Evolutionary conservation across 1,140 invertebrate genomes (phyloP), one percentile per base, ranked within the genome.

Genomic region (Anastrepha ludens): DNA sequence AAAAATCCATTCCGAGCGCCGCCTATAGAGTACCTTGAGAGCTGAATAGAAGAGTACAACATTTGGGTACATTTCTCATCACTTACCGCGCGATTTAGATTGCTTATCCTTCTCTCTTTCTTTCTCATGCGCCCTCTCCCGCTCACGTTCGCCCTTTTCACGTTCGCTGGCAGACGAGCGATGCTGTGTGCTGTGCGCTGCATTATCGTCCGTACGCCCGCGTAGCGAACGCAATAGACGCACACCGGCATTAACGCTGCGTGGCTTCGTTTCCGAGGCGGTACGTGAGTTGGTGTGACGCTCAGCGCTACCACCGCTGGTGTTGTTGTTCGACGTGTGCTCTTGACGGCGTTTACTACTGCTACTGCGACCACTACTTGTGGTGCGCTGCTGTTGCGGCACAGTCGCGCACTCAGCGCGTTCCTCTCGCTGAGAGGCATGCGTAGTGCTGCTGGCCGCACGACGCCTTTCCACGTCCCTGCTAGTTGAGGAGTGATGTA

Each of bases 1-100:
- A 55, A 55, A 55, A 55, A 55, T 55, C 11, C 50, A 55, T 11
- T 55, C 11, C 11, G 50, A 6, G 50, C 50, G 50, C 50, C 50
- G 50, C 50, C 50, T 55, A 55, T 55, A 55, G 11, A 55, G 50
- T 55, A 55, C 29, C 29, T 29, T 29, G 29, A 29, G 29, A 55
- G 6, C 50, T 55, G 11, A 55, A 55, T 6, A 55, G 60, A 62
- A 62, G 13, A 15, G 60, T 13, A 62, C 60, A 4, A 17, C 9
- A 62, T 9, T 5, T 5, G 15, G 15, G 15, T n/a, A 62, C 9
- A 62, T 62, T 62, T 55, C 60, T 15, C 60, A 62, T 62, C 47
- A 89, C 91, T 90, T 89, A 91, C 91, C 91, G 60, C 90, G 90
- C 85, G 91, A 91, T 50, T 90, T 90, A 50, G 90, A 90, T 17